Evolutionary conservation across 2,113 vertebrate genomes (phyloP), one percentile per base, ranked within the genome.

Genomic region (Ictalurus punctatus): DNA sequence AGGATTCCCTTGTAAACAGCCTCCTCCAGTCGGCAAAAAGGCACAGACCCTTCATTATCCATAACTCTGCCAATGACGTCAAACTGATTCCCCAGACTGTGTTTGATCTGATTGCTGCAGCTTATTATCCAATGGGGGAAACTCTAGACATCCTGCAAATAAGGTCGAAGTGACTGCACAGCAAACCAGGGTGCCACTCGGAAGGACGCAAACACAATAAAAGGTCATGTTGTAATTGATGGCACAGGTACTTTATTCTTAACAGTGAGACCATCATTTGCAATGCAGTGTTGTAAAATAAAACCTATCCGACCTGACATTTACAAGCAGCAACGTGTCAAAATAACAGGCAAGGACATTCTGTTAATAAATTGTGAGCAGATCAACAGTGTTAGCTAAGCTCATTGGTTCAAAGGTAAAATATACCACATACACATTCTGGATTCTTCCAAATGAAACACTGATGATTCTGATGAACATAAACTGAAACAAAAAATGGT

Each of bases 1-100:
- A 83, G 65, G 19, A 52, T 88, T 83, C 40, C 27, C 81, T 63
- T 52, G 40, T 74, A 76, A 76, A 52, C 87, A 34, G 67, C 27
- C 27, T 76, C 56, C 21, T 48, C 37, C 21, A 23, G n/a, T 25
- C 17, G 21, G 54, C 19, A 76, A 71, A 84, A 74, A 44, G 37
- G 25, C n/a, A 76, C 67, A 30, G 87, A 83, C 81, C 3, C 69
- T 74, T 88, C 67, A 74, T 88, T 84, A 84, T 76, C 69, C 56
- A 65, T 40, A 52, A 52, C 30, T 17, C 52, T 84, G 37, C 80
- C 76, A 37, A 84, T 23, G 7, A 61, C 69, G 25, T 88, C 87
- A 84, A 76, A 76, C 54, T 63, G 67, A 88, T 83, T 84, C 83
- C 58, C 30, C 40, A 71, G 54, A 30, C 67, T 48, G 37, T 52